Conservation (phyloP, 2,888 invertebrate species). For the Blastobasis adustella region DNA sequence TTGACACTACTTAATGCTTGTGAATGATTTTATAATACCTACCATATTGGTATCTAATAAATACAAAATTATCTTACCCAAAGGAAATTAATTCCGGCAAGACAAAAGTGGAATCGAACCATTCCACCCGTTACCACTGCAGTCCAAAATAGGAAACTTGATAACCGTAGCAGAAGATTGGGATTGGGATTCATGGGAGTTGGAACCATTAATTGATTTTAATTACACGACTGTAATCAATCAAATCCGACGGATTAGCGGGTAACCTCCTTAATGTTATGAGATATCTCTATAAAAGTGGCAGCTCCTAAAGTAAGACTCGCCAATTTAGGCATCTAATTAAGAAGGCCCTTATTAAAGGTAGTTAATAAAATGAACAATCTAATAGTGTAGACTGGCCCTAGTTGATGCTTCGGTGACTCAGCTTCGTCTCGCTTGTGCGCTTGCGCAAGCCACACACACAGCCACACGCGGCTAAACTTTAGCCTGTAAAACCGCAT, state of each 20-base stretch:
- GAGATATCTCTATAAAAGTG: neutral
- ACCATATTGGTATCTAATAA: too few species aligned
- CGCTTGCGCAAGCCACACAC: slow-evolving; percentile 41
- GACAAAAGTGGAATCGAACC: too few species aligned
- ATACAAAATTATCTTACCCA: too few species aligned
- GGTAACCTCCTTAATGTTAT: slow-evolving; percentile 4
- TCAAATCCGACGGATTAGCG: slow-evolving; percentile 7
- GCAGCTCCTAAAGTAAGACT: neutral
- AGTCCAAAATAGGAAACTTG: slow-evolving; percentile 7
- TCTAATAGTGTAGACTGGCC: slow-evolving; percentile 28
- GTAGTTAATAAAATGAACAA: slow-evolving; percentile 5
- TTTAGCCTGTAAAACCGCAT: slow-evolving; percentile 14
- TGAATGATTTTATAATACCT: too few species aligned
- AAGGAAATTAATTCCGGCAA: too few species aligned
- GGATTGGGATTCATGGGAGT: slow-evolving; percentile 1
- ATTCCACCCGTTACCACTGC: too few species aligned
- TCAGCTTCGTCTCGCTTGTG: slow-evolving; percentile 46
- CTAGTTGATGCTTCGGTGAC: slow-evolving; percentile 46
- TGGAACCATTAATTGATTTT: slow-evolving; percentile 6
- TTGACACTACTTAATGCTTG: too few species aligned
- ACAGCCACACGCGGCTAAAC: slow-evolving; percentile 23
- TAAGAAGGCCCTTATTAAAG: slow-evolving; percentile 1
- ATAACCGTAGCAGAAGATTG: slow-evolving; percentile 3
- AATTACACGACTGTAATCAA: slow-evolving; percentile 6
- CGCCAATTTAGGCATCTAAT: slow-evolving; percentile 2